These are phyloP conservation scores for Hippocampus abdominalis DNA, from an alignment of 2,113 vertebrate genomes.

Conservation along the genomic window DNA sequence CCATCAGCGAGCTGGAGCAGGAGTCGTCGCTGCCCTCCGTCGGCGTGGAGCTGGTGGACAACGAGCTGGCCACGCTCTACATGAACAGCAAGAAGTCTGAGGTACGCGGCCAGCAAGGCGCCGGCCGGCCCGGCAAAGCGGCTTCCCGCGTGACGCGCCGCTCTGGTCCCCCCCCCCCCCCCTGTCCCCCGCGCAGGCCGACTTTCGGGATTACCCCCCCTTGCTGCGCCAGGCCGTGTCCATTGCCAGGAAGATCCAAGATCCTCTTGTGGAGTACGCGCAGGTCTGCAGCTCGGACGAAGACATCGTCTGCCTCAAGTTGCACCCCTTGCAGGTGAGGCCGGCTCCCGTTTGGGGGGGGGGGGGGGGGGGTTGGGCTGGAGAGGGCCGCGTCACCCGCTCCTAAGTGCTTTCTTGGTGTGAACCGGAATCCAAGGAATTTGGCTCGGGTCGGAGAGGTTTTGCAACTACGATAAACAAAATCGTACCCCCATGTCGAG, in stretches of 20 bases:
- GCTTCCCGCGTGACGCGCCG: background rate
- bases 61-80: constrained; percentile 90
- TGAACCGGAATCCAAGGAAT: too few species aligned
- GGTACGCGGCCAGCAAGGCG: constrained; percentile 64
- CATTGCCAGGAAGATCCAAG: constrained; percentile 92
- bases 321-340: constrained; percentile 91
- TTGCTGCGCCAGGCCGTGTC: constrained; percentile 93
- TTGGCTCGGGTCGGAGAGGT: too few species aligned
- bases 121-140: too few species aligned
- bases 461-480: too few species aligned
- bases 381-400: too few species aligned
- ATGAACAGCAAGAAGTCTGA: constrained; percentile 99
- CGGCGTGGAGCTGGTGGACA: constrained; percentile 93
- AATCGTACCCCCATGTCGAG: too few species aligned
- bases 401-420: too few species aligned
- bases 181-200: constrained; percentile 39
- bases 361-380: too few species aligned
- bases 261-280: constrained; percentile 92
- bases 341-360: too few species aligned
- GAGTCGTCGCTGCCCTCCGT: constrained; percentile 90
- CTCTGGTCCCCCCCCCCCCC: too few species aligned
- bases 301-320: constrained; percentile 94
- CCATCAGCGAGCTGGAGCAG: constrained; percentile 91
- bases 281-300: constrained; percentile 97
- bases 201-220: constrained; percentile 86